Base-by-base conservation (phyloP, 2,113 vertebrate species). In the Hucho hucho region DNA sequence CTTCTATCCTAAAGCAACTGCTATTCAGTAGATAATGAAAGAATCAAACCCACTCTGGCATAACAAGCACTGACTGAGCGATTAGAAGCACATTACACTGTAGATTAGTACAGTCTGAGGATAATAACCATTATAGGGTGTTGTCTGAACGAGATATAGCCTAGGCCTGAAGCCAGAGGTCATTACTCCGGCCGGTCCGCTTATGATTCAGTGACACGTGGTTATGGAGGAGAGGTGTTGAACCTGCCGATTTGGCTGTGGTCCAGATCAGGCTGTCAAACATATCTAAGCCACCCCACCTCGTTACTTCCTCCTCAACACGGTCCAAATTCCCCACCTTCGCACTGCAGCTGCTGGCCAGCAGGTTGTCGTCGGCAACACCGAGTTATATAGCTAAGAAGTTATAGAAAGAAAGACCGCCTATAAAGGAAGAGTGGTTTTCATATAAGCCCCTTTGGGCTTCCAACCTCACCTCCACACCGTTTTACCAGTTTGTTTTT, bases 321-420 rank as follows among this genome's bases (percentile, higher is more conserved):
- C 9, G 28, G 43, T 71, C 79, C 11, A 58, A 69, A 16, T 69
- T 75, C 69, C 61, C 64, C 58, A 25, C 72, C 25, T 25, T 53
- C 43, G 37, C 46, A 9, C 20, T n/a, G 63, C 11, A 16, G 26
- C 49, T 70, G 65, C 63, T 4, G 59, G 28, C n/a, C 59, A 46
- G 14, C 26, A 28, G 49, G 20, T 32, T 43, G 20, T 69, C 16
- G 6, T 63, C 1, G 14, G 43, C 28, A 59, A 53, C 12, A 26
- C 12, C 37, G 28, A 9, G 20, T 16, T 7, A 4, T 11, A 47
- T 11, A 43, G 37, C 9, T 43, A 11, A 43, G 37, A 43, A 43
- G 37, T 11, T 43, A 43, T 11, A 43, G 9, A 43, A 12, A 2
- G 9, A 43, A 43, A 43, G 37, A 43, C 37, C 9, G 9, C 37